These are phyloP conservation scores for Melanerpes formicivorus DNA, from an alignment of 2,113 vertebrate genomes.

Conservation along the genomic window DNA sequence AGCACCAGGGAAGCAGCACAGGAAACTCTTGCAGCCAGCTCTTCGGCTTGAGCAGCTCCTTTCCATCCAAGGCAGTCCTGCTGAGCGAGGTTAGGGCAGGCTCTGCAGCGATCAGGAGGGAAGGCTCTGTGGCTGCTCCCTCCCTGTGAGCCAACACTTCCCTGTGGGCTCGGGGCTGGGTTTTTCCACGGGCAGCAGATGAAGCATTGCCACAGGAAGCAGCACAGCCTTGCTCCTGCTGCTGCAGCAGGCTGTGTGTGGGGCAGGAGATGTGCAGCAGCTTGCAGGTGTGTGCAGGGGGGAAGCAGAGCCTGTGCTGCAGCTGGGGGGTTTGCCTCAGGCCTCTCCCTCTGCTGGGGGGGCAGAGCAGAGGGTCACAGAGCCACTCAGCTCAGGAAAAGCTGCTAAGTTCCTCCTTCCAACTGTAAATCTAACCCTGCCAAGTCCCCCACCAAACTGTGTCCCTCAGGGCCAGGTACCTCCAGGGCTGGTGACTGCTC, in stretches of 20 bases:
- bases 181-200: fast-evolving
- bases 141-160: neutral
- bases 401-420: neutral
- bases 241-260: too few relatives aligned
- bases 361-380: neutral
- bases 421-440: neutral
- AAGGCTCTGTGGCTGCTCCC: neutral
- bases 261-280: neutral
- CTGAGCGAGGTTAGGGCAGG: neutral
- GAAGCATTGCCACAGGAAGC: neutral
- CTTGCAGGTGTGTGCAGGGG: neutral
- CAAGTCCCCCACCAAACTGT: neutral
- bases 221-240: neutral
- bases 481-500: neutral
- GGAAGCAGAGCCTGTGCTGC: neutral
- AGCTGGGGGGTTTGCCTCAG: neutral
- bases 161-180: neutral
- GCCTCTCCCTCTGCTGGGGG: neutral
- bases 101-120: neutral
- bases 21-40: neutral
- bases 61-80: neutral
- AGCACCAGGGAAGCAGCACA: neutral
- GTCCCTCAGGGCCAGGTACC: neutral
- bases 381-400: neutral
- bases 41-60: neutral